Evolutionary conservation across 2,888 invertebrate species (phyloP).

Genomic region (Parthenolecanium corni): DNA sequence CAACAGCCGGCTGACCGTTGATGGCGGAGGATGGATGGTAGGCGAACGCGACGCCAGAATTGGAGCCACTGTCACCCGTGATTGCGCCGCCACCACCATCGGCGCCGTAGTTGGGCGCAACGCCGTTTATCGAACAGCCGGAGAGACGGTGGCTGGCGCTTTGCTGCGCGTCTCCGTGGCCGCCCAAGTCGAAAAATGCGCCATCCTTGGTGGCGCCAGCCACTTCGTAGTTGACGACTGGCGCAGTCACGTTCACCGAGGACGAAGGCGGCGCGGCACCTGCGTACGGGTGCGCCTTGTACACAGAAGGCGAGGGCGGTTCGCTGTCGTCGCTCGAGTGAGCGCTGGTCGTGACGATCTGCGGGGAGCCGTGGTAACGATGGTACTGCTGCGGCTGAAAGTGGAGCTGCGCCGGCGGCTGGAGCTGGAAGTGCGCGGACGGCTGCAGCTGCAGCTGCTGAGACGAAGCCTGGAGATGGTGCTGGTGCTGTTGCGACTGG

Average conservation of each 20-base stretch:
- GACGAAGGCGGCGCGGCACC: not conserved
- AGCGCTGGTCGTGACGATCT: conserved; percentile 9
- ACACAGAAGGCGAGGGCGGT: not conserved
- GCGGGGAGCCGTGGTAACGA: not conserved
- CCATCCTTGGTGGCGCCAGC: not conserved
- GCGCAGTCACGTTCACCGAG: conserved; percentile 10
- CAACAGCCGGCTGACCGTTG: not conserved
- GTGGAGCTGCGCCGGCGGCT: not conserved
- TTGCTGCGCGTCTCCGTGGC: not conserved
- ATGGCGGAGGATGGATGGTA: not conserved
- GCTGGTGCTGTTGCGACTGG: conserved; percentile 14
- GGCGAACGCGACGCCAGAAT: not conserved
- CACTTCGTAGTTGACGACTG: not conserved
- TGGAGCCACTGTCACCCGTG: not conserved
- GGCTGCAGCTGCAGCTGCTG: not conserved
- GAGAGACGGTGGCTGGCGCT: not conserved
- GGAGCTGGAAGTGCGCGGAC: too few species aligned
- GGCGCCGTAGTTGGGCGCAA: conserved; percentile 8
- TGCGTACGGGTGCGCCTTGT: conserved; percentile 16
- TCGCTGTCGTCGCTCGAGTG: conserved; percentile 15
- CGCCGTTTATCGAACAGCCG: conserved; percentile 9
- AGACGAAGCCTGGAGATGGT: not conserved
- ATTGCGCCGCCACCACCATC: too few species aligned
- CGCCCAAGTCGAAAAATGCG: conserved; percentile 2
- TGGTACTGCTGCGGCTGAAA: conserved; percentile 14